phyloP scores from a whole-genome alignment of 1,140 invertebrate genomes.

The Pseudomyrmex concolor region DNA sequence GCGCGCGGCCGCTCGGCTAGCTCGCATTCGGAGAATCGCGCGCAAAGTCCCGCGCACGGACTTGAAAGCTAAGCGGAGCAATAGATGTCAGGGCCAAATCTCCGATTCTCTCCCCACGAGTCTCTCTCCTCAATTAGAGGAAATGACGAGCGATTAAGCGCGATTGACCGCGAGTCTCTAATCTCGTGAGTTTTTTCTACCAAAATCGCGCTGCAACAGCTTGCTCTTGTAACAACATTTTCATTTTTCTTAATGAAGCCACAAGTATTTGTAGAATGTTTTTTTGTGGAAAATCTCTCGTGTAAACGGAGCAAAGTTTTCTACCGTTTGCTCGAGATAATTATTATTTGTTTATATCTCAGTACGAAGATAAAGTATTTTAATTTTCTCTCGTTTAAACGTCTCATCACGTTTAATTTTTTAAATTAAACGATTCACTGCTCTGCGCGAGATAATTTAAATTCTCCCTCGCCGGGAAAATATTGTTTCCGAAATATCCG shows the following conservation, averaged over 20 bases:
- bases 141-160: slow-evolving; percentile 80
- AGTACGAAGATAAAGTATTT: not conserved
- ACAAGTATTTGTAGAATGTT: too few species aligned
- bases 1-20: not conserved
- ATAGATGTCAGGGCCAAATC: slow-evolving; percentile 84
- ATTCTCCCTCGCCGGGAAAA: not conserved
- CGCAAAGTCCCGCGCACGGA: slow-evolving; percentile 24
- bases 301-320: not conserved
- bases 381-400: not conserved
- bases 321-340: too few species aligned
- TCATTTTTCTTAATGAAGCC: not conserved
- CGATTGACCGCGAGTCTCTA: slow-evolving; percentile 65
- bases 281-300: too few species aligned
- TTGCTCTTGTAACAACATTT: not conserved
- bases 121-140: slow-evolving; percentile 82
- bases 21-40: slow-evolving; percentile 49
- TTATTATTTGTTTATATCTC: not conserved
- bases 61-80: slow-evolving; percentile 62
- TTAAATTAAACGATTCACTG: not conserved
- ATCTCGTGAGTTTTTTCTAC: slow-evolving; percentile 59
- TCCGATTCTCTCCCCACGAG: slow-evolving; percentile 63
- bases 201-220: not conserved
- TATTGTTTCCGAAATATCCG: not conserved
- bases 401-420: not conserved
- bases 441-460: not conserved